phyloP scores from a whole-genome alignment of 2,113 vertebrate genomes.

The Sphaerodactylus townsendi region DNA sequence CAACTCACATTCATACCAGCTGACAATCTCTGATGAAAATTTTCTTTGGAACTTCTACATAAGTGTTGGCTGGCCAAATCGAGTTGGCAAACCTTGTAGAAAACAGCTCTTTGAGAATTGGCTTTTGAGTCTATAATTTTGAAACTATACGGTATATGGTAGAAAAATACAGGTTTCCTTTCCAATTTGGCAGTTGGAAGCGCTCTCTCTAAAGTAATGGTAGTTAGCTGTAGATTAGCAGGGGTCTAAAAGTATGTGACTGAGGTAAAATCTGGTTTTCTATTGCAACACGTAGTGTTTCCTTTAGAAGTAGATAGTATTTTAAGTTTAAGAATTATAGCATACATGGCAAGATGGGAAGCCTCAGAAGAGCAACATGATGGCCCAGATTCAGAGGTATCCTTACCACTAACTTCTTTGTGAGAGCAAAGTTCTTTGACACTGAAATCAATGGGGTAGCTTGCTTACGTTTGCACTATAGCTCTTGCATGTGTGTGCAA shows the following conservation, averaged over 20 bases:
- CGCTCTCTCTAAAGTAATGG: conserved; percentile 24
- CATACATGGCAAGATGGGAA: neutral
- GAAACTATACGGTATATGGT: conserved; percentile 39
- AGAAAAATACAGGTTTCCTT: conserved; percentile 47
- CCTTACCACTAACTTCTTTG: too few relatives aligned
- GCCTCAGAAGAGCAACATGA: neutral
- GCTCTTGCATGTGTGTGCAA: neutral
- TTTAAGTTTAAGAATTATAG: neutral
- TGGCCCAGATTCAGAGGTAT: neutral
- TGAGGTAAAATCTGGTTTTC: neutral
- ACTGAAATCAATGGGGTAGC: neutral
- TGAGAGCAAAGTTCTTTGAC: neutral
- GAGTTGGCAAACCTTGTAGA: conserved; percentile 52
- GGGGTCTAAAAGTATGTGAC: neutral
- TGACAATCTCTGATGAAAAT: conserved; percentile 24
- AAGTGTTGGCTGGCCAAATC: conserved; percentile 37
- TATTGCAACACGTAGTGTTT: neutral
- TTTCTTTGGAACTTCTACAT: conserved; percentile 68
- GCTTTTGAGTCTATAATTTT: conserved; percentile 54
- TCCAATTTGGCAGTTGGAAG: conserved; percentile 23
- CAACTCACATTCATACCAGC: conserved; percentile 49
- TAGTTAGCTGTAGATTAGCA: conserved; percentile 5
- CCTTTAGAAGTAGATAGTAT: neutral
- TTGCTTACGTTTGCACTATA: neutral
- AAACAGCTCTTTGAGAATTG: conserved; percentile 46